Percentiles rank a stretch among this genome's conserved stretches.
These are phyloP conservation scores for Acanthis flammea DNA, from an alignment of 2,797 vertebrate species.

Conservation along the genomic window DNA sequence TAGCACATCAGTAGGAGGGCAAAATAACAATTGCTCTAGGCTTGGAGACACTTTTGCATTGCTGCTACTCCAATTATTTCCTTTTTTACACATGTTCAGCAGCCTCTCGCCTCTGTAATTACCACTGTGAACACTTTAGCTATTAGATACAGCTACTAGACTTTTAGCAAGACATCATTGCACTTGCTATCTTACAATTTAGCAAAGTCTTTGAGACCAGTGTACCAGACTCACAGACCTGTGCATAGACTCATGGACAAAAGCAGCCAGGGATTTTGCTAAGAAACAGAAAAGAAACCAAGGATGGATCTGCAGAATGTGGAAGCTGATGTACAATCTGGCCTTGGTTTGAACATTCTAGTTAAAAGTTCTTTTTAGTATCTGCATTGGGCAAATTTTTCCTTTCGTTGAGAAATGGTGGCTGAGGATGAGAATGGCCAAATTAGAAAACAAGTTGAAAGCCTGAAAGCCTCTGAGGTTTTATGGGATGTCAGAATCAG, in stretches of 20 bases:
- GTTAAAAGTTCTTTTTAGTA: not conserved
- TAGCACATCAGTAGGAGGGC: conserved; percentile 27
- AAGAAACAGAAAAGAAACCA: not conserved
- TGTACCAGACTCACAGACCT: not conserved
- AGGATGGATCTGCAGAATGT: accelerated
- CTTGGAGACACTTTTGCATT: conserved; percentile 20
- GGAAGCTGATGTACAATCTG: accelerated
- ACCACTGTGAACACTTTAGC: not conserved
- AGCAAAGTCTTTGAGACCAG: not conserved
- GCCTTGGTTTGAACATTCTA: not conserved
- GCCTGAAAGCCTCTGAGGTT: not conserved
- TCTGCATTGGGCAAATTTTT: not conserved
- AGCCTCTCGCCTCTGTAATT: conserved; percentile 54
- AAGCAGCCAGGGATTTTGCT: not conserved
- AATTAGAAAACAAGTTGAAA: not conserved
- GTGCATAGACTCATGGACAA: accelerated
- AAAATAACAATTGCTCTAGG: conserved; percentile 47
- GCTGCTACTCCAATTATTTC: conserved; percentile 57
- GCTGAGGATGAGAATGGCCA: not conserved
- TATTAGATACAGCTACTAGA: conserved; percentile 36
- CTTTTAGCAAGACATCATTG: conserved; percentile 36
- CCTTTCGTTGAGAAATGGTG: not conserved
- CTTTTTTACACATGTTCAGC: conserved; percentile 34
- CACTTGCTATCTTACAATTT: not conserved
- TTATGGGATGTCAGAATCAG: not conserved